Percentiles rank a stretch among this genome's conserved stretches.
These are phyloP conservation scores for Lochmaea capreae DNA, from an alignment of 2,888 invertebrate species.

Conservation along the genomic window DNA sequence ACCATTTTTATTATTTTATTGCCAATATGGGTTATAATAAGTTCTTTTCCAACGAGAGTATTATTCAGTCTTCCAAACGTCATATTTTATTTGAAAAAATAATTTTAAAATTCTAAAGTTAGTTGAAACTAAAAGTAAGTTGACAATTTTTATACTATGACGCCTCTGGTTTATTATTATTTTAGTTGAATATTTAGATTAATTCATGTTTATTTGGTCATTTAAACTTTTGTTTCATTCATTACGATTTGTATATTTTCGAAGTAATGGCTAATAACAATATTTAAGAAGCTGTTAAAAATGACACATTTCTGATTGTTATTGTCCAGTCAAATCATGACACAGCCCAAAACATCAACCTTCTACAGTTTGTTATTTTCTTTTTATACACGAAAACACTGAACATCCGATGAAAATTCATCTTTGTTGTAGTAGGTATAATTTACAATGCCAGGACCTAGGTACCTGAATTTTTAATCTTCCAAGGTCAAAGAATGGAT, in stretches of 20 bases:
- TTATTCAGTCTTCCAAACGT: too few species aligned
- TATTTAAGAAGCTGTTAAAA: not conserved
- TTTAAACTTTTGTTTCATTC: too few species aligned
- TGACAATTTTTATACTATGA: too few species aligned
- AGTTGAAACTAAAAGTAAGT: too few species aligned
- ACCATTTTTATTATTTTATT: too few species aligned
- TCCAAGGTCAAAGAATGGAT: conserved; percentile 7
- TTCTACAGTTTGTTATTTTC: not conserved
- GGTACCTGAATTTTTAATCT: not conserved
- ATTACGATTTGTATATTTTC: not conserved
- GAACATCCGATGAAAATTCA: not conserved
- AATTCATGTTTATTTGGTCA: too few species aligned
- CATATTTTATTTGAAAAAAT: too few species aligned
- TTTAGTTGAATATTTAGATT: too few species aligned
- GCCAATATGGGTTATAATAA: too few species aligned
- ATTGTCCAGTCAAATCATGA: not conserved
- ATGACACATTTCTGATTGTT: not conserved
- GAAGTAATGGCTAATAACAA: not conserved
- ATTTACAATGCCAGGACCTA: conserved; percentile 3
- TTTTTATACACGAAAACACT: not conserved
- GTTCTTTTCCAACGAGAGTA: too few species aligned
- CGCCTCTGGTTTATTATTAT: too few species aligned
- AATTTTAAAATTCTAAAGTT: too few species aligned
- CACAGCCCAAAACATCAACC: not conserved
- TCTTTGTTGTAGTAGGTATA: not conserved